Conservation (phyloP, 2,797 vertebrate genomes). For the Cynopterus sphinx region DNA sequence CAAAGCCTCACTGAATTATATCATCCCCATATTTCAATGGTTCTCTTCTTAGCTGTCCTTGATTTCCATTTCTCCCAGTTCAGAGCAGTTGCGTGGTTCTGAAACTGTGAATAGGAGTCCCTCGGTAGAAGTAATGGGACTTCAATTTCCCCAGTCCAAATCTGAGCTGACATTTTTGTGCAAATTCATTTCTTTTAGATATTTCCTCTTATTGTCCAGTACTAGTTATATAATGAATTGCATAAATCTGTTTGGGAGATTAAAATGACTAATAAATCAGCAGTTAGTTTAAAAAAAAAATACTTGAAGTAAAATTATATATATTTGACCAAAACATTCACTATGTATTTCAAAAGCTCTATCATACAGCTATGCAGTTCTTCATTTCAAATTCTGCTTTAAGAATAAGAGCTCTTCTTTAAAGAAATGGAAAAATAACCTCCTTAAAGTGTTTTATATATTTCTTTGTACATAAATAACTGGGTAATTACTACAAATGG, state of each 20-base stretch:
- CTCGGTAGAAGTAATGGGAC: too few relatives aligned
- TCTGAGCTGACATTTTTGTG: too few relatives aligned
- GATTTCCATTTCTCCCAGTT: too few relatives aligned
- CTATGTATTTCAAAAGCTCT: slow-evolving; percentile 25
- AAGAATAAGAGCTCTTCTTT: slow-evolving; percentile 5
- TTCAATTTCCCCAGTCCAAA: too few relatives aligned
- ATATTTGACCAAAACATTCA: slow-evolving; percentile 43
- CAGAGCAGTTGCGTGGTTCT: too few relatives aligned
- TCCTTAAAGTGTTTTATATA: background rate
- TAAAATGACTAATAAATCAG: too few relatives aligned
- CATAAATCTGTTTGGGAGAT: too few relatives aligned
- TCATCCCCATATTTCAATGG: background rate
- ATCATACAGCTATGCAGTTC: background rate
- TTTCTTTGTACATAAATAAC: background rate
- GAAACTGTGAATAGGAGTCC: too few relatives aligned
- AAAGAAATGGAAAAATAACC: slow-evolving; percentile 12
- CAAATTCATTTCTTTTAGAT: too few relatives aligned
- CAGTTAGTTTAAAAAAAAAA: background rate
- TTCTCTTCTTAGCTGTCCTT: too few relatives aligned
- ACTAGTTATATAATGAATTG: too few relatives aligned
- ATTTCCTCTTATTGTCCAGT: too few relatives aligned
- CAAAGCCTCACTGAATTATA: background rate
- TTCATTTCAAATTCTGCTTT: slow-evolving; percentile 12
- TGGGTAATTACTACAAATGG: background rate
- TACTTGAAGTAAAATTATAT: background rate